A percentile compares a stretch with the other conserved stretches of the same genome.
Conservation (phyloP, 2,797 vertebrate genomes). For the Hyperoplus immaculatus region DNA sequence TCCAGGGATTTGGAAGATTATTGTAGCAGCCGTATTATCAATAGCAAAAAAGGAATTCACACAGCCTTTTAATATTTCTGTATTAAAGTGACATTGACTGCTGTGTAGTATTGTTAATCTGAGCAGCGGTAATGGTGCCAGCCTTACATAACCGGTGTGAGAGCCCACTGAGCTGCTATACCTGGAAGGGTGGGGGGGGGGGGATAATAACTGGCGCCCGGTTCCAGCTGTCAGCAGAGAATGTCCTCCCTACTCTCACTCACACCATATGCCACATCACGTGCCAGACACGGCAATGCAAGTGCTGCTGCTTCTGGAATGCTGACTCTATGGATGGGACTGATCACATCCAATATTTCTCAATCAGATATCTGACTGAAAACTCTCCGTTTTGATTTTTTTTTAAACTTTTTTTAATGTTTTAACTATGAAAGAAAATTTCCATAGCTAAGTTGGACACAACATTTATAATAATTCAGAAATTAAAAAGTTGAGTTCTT, state of each 20-base stretch:
- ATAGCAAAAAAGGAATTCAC: slow-evolving; percentile 32
- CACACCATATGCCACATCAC: slow-evolving; percentile 73
- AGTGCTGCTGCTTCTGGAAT: slow-evolving; percentile 18
- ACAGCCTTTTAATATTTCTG: slow-evolving; percentile 25
- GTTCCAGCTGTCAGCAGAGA: slow-evolving; percentile 65
- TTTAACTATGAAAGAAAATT: too few relatives aligned
- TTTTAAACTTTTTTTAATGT: too few relatives aligned
- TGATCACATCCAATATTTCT: too few relatives aligned
- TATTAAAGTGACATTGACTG: slow-evolving; percentile 49
- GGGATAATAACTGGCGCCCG: slow-evolving; percentile 67
- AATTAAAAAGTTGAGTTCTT: too few relatives aligned
- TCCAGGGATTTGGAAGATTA: slow-evolving; percentile 21
- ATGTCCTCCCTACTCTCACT: slow-evolving; percentile 52
- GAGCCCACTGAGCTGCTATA: slow-evolving; percentile 67
- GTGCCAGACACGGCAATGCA: slow-evolving; percentile 36
- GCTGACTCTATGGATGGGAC: slow-evolving; percentile 31
- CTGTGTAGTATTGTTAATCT: slow-evolving; percentile 64
- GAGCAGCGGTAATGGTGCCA: slow-evolving; percentile 42
- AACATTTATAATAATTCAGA: too few relatives aligned
- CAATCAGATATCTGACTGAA: too few relatives aligned
- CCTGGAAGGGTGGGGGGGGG: slow-evolving; percentile 59
- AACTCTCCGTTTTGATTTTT: too few relatives aligned
- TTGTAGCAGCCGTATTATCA: slow-evolving; percentile 20
- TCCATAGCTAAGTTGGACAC: too few relatives aligned
- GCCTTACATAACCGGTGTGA: slow-evolving; percentile 68